phyloP scores from a whole-genome alignment of 2,888 invertebrate species.

The Prosopocoilus inquinatus region DNA sequence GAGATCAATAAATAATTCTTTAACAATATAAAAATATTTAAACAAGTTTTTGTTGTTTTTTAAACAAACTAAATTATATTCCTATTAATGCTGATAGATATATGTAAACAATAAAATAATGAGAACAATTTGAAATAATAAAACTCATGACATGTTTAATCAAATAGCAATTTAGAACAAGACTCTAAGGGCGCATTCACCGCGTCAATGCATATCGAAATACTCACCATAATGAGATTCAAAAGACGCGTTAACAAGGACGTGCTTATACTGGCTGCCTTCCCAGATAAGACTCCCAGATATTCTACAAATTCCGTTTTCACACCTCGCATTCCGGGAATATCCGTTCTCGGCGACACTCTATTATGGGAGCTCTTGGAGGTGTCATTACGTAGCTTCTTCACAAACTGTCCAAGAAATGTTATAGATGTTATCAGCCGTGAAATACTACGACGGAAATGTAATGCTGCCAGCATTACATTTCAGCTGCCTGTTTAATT shows the following conservation, averaged over 20 bases:
- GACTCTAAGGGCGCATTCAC: no score
- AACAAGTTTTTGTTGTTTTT: no score
- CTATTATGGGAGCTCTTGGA: conserved; percentile 26
- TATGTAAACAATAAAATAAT: no score
- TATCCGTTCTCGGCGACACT: conserved; percentile 24
- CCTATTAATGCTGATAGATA: no score
- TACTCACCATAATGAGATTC: no score
- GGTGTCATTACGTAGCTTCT: conserved; percentile 27
- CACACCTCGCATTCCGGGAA: conserved; percentile 29
- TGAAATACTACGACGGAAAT: not conserved
- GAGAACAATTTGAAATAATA: no score
- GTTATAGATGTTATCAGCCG: not conserved
- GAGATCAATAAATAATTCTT: no score
- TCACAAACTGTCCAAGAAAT: conserved; percentile 1
- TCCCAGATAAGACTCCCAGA: not conserved
- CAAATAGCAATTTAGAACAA: not conserved
- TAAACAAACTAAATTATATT: no score
- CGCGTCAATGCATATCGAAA: no score
- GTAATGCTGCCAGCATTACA: no score
- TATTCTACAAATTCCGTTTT: conserved; percentile 24
- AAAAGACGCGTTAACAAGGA: not conserved
- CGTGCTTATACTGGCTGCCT: not conserved
- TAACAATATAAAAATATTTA: no score
- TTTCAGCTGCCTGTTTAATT: no score
- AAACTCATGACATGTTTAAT: not conserved